These are phyloP conservation scores for Willisornis vidua DNA, from an alignment of 2,113 vertebrate species.

Conservation along the genomic window DNA sequence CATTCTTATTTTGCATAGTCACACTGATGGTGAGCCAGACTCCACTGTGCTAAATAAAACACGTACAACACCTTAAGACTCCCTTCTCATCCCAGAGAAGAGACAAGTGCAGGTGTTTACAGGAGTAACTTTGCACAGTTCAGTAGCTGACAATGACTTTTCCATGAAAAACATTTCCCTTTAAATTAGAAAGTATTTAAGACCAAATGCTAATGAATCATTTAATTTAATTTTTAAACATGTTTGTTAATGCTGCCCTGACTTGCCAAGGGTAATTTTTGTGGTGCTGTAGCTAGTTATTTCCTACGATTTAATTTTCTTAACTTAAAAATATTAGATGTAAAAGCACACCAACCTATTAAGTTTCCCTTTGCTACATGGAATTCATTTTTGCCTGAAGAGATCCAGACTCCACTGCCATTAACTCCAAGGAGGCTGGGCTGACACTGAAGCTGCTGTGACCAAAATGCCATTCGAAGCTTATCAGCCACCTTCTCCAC, in stretches of 20 bases:
- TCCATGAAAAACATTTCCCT: not conserved
- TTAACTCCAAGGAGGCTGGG: constrained; percentile 90
- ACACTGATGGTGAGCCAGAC: not conserved
- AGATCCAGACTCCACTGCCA: constrained; percentile 90
- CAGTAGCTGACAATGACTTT: not conserved
- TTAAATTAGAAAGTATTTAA: not conserved
- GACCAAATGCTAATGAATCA: not conserved
- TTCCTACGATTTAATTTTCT: not conserved
- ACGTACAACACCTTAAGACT: not conserved
- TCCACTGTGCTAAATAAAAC: not conserved
- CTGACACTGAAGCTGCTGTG: constrained; percentile 92
- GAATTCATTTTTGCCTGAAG: constrained; percentile 92
- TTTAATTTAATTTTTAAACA: not conserved
- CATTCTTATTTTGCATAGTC: not conserved
- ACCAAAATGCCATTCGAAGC: constrained; percentile 90
- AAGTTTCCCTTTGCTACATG: constrained; percentile 93
- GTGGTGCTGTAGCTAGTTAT: not conserved
- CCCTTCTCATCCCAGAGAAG: not conserved
- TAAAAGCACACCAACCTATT: constrained; percentile 76
- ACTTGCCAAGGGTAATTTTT: not conserved
- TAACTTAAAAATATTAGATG: not conserved
- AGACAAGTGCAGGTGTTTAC: not conserved
- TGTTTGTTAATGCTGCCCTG: not conserved
- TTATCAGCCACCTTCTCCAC: constrained; percentile 92
- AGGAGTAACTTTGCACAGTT: not conserved